These are phyloP conservation scores for Pseudolaguvia tuberculata DNA, from an alignment of 2,113 vertebrate genomes.

Conservation along the genomic window DNA sequence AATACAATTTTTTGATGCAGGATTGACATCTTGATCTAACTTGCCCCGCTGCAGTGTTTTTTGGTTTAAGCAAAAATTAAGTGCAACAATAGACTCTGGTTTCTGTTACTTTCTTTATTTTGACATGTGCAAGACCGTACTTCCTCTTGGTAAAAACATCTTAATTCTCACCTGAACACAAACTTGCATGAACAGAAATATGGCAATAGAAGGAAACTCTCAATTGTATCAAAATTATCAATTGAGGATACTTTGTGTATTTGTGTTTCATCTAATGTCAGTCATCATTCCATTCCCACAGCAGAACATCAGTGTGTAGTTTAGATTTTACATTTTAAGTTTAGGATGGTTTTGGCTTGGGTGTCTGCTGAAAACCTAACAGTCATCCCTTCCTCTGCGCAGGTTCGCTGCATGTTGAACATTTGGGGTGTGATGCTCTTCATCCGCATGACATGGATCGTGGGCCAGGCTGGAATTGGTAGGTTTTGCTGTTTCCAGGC, in stretches of 20 bases:
- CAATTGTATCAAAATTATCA: too few species aligned
- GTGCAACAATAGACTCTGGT: slow-evolving; percentile 46
- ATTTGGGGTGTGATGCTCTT: slow-evolving; percentile 99
- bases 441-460: slow-evolving; percentile 97
- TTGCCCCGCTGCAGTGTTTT: too few species aligned
- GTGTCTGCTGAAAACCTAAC: slow-evolving; percentile 30
- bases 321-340: slow-evolving; percentile 10
- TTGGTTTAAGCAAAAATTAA: not conserved
- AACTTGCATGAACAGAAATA: not conserved
- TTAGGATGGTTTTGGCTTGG: slow-evolving; percentile 8
- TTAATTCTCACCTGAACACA: slow-evolving; percentile 21
- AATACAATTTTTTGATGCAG: rapidly evolving
- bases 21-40: too few species aligned
- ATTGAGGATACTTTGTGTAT: not conserved
- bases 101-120: slow-evolving; percentile 52
- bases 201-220: not conserved
- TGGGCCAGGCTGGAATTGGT: slow-evolving; percentile 96
- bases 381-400: slow-evolving; percentile 49
- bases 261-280: not conserved
- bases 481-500: slow-evolving; percentile 53
- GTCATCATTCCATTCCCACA: slow-evolving; percentile 1
- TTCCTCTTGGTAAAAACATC: slow-evolving; percentile 47
- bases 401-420: slow-evolving; percentile 99
- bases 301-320: not conserved
- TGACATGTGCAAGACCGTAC: slow-evolving; percentile 44